Evolutionary conservation across 2,888 invertebrate genomes (phyloP).

Genomic region (Anoncus sp.): DNA sequence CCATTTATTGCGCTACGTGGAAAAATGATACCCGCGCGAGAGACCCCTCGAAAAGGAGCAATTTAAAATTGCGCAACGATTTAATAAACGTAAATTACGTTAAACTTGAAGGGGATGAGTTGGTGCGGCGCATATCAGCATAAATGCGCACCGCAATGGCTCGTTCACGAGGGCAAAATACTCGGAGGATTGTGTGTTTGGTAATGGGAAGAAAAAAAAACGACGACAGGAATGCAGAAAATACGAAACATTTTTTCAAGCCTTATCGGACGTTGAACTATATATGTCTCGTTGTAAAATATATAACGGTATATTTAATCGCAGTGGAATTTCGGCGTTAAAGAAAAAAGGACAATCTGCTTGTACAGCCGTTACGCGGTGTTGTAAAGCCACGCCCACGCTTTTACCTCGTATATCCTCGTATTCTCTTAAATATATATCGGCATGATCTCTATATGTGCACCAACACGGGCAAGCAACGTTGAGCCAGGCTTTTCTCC

Average conservation of each 20-base stretch:
- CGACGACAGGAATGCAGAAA: background rate
- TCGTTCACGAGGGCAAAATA: background rate
- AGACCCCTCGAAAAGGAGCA: conserved; percentile 68
- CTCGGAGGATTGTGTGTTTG: background rate
- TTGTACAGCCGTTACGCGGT: conserved; percentile 62
- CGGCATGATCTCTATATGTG: conserved; percentile 72
- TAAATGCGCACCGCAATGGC: conserved; percentile 16
- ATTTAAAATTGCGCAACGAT: conserved; percentile 72
- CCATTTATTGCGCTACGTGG: conserved; percentile 56
- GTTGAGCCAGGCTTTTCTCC: conserved; percentile 7
- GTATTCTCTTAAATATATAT: conserved; percentile 74
- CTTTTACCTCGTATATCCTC: conserved; percentile 74
- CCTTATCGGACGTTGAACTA: conserved; percentile 27
- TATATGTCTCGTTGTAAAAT: background rate
- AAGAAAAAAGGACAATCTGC: conserved; percentile 67
- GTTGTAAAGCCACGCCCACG: conserved; percentile 75
- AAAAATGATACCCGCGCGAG: conserved; percentile 65
- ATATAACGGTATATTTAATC: too few species aligned
- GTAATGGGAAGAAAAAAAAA: too few species aligned
- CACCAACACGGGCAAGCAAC: conserved; percentile 46
- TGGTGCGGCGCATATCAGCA: conserved; percentile 25
- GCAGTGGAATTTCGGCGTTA: too few species aligned
- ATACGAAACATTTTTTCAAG: background rate
- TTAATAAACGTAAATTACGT: conserved; percentile 76
- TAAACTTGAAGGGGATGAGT: conserved; percentile 69